A percentile compares a stretch with the other conserved stretches of the same genome.
Evolutionary conservation across 2,113 vertebrate genomes (phyloP).

Genomic region (Danionella cerebrum): DNA sequence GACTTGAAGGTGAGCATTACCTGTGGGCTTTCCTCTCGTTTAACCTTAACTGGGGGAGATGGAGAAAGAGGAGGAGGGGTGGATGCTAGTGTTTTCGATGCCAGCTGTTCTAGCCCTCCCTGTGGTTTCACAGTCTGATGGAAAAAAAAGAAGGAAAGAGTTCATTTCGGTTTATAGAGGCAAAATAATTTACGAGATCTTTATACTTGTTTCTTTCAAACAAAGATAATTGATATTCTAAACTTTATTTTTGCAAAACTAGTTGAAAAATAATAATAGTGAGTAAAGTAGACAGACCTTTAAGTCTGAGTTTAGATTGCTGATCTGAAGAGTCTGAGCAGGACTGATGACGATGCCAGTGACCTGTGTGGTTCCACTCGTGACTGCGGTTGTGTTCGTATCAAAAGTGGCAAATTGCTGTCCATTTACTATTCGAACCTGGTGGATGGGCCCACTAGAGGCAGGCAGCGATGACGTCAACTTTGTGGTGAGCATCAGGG

Average conservation of each 20-base stretch:
- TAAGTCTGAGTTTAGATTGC: constrained; percentile 82
- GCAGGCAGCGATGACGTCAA: constrained; percentile 77
- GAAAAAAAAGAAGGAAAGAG: neutral
- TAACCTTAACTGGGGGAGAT: constrained; percentile 72
- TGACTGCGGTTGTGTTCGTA: constrained; percentile 52
- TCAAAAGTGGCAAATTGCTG: constrained; percentile 77
- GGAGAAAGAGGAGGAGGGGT: constrained; percentile 72
- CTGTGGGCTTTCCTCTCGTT: constrained; percentile 93
- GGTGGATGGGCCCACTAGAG: constrained; percentile 88
- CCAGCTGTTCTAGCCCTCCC: constrained; percentile 72
- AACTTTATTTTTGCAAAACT: no score
- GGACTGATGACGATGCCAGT: constrained; percentile 93
- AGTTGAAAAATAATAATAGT: no score
- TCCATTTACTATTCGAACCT: constrained; percentile 92
- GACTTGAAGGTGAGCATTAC: constrained; percentile 50
- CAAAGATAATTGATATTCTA: no score
- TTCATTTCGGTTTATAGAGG: no score
- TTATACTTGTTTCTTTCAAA: neutral
- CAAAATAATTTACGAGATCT: neutral
- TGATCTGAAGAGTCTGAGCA: constrained; percentile 85
- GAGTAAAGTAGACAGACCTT: constrained; percentile 74
- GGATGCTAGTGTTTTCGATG: constrained; percentile 68
- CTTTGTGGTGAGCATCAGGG: constrained; percentile 91
- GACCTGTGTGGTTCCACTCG: constrained; percentile 70
- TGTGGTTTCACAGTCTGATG: constrained; percentile 75